phyloP scores from a whole-genome alignment of 1,140 invertebrate species.

The Euura lappo region DNA sequence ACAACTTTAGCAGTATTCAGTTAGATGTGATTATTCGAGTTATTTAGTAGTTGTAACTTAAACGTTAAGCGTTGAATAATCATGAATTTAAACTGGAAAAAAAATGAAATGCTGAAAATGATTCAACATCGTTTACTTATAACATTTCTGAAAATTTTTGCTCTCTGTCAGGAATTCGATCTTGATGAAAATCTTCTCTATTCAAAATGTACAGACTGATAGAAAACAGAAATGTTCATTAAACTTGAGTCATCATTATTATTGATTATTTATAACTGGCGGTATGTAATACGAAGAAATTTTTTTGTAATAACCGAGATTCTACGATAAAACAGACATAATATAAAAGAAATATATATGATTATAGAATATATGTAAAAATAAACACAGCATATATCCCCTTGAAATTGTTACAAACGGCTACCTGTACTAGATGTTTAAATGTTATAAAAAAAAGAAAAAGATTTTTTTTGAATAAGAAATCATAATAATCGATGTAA shows the following conservation, averaged over 20 bases:
- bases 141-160: not conserved
- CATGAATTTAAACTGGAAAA: not conserved
- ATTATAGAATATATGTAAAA: conserved; percentile 5
- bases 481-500: not conserved
- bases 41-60: not conserved
- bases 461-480: not conserved
- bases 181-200: not conserved
- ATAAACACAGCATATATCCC: not conserved
- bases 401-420: not conserved
- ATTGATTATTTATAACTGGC: not conserved
- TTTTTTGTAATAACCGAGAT: not conserved
- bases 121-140: not conserved
- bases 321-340: not conserved
- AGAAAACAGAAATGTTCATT: not conserved
- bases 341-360: not conserved
- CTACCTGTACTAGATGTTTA: conserved; percentile 1
- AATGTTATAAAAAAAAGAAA: not conserved
- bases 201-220: not conserved
- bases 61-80: not conserved
- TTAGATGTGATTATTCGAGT: conserved; percentile 7
- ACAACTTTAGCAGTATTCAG: not conserved
- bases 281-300: not conserved
- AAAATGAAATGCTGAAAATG: not conserved
- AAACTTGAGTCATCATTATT: not conserved
- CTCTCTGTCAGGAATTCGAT: not conserved